phyloP scores from a whole-genome alignment of 2,113 vertebrate species.

The Echinops telfairi region DNA sequence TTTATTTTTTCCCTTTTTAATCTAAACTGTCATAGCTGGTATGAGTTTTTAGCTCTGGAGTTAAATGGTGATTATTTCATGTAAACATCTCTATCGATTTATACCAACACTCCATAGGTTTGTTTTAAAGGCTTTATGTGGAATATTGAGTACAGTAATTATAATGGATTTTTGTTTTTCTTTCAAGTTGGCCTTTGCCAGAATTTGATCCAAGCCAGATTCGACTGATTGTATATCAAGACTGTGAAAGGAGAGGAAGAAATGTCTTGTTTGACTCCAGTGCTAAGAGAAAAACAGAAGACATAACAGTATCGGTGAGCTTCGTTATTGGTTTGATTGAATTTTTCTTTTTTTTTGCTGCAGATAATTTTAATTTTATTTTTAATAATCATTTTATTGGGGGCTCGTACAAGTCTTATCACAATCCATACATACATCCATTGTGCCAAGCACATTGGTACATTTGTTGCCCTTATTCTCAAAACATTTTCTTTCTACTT shows the following conservation, averaged over 20 bases:
- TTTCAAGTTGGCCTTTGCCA: slow-evolving; percentile 94
- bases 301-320: slow-evolving; percentile 94
- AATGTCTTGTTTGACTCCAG: slow-evolving; percentile 99
- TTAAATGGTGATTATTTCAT: slow-evolving; percentile 25
- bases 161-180: slow-evolving; percentile 78
- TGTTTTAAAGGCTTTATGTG: slow-evolving; percentile 63
- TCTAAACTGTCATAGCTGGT: slow-evolving; percentile 28
- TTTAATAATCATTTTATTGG: too few species aligned
- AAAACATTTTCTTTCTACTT: too few species aligned
- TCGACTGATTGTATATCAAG: slow-evolving; percentile 98
- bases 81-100: background rate
- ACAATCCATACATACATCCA: too few species aligned
- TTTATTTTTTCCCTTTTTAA: slow-evolving; percentile 56
- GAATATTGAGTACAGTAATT: slow-evolving; percentile 61
- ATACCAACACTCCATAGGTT: background rate
- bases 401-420: too few species aligned
- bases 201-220: slow-evolving; percentile 98
- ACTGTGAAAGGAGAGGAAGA: slow-evolving; percentile 96
- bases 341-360: background rate
- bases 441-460: too few species aligned
- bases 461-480: too few species aligned
- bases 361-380: slow-evolving; percentile 10
- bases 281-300: slow-evolving; percentile 94
- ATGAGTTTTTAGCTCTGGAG: slow-evolving; percentile 45
- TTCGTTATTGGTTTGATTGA: slow-evolving; percentile 59